Conservation (phyloP, 2,113 vertebrate genomes). For the Eulemur macaco region DNA sequence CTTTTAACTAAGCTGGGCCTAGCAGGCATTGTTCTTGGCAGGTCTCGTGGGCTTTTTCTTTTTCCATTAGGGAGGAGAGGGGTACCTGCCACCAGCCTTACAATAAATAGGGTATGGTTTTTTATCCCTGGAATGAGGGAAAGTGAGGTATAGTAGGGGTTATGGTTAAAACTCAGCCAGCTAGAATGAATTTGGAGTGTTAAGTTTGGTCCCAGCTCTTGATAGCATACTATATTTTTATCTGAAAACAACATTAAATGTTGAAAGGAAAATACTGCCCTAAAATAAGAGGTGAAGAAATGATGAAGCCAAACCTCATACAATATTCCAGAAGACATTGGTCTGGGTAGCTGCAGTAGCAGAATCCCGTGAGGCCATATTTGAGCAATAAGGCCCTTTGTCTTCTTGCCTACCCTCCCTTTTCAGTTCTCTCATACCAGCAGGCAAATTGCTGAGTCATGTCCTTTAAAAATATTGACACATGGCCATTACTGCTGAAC, state of each 20-base stretch:
- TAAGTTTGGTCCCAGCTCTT: background rate
- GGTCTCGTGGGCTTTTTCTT: too few relatives aligned
- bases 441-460: background rate
- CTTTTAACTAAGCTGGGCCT: too few relatives aligned
- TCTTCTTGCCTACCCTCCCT: background rate
- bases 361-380: background rate
- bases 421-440: background rate
- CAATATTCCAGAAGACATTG: background rate
- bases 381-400: background rate
- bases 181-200: background rate
- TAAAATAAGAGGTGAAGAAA: background rate
- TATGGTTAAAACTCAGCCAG: background rate
- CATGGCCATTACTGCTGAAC: too few relatives aligned
- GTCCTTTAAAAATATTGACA: background rate
- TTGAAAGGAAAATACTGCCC: background rate
- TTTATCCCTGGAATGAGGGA: background rate
- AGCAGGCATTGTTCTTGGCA: too few relatives aligned
- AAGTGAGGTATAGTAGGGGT: background rate
- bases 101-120: background rate
- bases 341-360: background rate
- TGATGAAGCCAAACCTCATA: background rate
- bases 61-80: too few relatives aligned
- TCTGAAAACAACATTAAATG: background rate
- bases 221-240: background rate
- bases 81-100: too few relatives aligned